A percentile compares a stretch with the other conserved stretches of the same genome.
Evolutionary conservation across 2,888 invertebrate genomes (phyloP).

Genomic region (Synergus gifuensis): DNA sequence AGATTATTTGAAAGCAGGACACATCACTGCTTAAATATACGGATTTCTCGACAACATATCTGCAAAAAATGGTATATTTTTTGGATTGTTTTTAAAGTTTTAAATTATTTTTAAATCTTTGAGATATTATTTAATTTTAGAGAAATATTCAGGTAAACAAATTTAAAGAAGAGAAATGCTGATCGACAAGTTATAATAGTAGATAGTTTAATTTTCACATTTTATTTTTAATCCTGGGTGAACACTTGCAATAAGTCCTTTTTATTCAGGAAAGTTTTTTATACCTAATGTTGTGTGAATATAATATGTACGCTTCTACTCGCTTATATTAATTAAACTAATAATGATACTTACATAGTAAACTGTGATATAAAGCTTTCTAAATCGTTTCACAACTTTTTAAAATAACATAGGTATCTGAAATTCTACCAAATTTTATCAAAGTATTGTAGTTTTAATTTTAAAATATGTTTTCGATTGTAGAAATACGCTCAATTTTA

Average conservation of each 20-base stretch:
- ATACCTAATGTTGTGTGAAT: neutral
- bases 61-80: neutral
- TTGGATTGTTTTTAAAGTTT: conserved; percentile 11
- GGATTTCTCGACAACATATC: neutral
- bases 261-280: neutral
- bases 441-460: neutral
- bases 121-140: neutral
- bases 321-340: neutral
- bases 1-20: conserved; percentile 57
- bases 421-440: neutral
- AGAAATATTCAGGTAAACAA: neutral
- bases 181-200: neutral
- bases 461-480: neutral
- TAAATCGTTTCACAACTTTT: neutral
- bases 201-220: conserved; percentile 2
- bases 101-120: neutral
- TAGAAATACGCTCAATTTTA: neutral
- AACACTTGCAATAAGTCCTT: neutral
- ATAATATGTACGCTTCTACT: neutral
- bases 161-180: neutral
- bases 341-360: neutral
- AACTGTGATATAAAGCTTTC: conserved; percentile 12
- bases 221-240: neutral
- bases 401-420: neutral
- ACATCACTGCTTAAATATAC: neutral